Evolutionary conservation across 2,797 vertebrate species (phyloP).

Genomic region (Psittacula echo): DNA sequence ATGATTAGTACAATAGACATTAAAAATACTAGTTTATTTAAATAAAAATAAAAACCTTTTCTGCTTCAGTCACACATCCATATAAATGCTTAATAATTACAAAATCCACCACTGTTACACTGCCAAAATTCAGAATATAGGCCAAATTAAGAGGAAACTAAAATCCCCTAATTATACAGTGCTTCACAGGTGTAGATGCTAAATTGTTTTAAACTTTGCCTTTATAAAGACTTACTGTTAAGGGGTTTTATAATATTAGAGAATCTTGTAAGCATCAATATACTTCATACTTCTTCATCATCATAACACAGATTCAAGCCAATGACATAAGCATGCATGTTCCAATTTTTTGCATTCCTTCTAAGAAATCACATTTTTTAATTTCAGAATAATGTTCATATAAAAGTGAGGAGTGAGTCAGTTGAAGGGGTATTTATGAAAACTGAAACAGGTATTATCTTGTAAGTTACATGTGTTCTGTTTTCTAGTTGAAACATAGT

Average conservation of each 20-base stretch:
- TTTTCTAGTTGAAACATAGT: not conserved
- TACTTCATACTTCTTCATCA: not conserved
- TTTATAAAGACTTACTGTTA: not conserved
- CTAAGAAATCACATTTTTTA: not conserved
- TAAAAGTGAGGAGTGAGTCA: not conserved
- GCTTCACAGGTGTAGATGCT: not conserved
- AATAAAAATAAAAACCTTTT: not conserved
- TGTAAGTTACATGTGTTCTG: not conserved
- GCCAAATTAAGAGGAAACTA: not conserved
- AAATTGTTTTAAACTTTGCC: not conserved
- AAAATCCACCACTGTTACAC: not conserved
- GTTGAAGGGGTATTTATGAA: not conserved
- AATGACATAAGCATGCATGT: accelerated
- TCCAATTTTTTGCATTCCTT: not conserved
- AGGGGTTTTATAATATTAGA: not conserved
- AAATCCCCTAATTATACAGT: not conserved
- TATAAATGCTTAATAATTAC: not conserved
- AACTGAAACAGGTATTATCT: not conserved
- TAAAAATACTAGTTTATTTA: not conserved
- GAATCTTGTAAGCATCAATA: not conserved
- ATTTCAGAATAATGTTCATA: not conserved
- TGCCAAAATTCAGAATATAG: not conserved
- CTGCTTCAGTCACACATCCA: not conserved
- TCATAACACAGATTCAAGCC: not conserved
- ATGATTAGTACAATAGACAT: not conserved